Evolutionary conservation across 2,797 vertebrate species (phyloP).

Genomic region (Ataeniobius toweri): DNA sequence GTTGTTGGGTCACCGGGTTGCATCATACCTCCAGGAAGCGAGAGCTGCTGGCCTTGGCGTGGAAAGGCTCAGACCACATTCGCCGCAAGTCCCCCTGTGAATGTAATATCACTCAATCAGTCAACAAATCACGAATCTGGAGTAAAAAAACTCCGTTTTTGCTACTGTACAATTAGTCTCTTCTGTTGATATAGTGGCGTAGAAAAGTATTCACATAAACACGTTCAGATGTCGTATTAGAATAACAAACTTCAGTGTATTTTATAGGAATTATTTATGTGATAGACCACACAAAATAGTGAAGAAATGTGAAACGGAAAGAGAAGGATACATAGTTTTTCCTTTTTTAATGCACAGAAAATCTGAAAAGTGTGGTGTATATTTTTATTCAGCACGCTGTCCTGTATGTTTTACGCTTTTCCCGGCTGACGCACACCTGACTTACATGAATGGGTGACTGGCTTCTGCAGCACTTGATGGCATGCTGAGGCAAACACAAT

Average conservation of each 20-base stretch:
- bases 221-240: too few relatives aligned
- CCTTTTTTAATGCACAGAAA: neutral
- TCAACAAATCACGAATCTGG: neutral
- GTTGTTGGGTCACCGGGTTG: slow-evolving; percentile 60
- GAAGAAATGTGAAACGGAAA: neutral
- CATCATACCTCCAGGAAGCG: slow-evolving; percentile 99
- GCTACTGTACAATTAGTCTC: too few relatives aligned
- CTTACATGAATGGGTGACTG: neutral
- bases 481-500: neutral
- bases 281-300: neutral
- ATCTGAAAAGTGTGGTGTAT: neutral
- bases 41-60: slow-evolving; percentile 93
- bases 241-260: too few relatives aligned
- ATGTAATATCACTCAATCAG: slow-evolving; percentile 11
- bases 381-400: neutral
- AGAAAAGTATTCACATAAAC: too few relatives aligned
- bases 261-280: neutral
- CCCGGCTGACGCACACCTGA: neutral
- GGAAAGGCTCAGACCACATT: slow-evolving; percentile 99
- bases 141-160: neutral
- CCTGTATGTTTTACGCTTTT: neutral
- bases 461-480: neutral
- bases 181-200: too few relatives aligned
- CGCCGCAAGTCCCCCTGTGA: slow-evolving; percentile 94
- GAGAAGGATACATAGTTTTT: neutral